Evolutionary conservation across 2,888 invertebrate genomes (phyloP).

Genomic region (Polymixis flavicincta): DNA sequence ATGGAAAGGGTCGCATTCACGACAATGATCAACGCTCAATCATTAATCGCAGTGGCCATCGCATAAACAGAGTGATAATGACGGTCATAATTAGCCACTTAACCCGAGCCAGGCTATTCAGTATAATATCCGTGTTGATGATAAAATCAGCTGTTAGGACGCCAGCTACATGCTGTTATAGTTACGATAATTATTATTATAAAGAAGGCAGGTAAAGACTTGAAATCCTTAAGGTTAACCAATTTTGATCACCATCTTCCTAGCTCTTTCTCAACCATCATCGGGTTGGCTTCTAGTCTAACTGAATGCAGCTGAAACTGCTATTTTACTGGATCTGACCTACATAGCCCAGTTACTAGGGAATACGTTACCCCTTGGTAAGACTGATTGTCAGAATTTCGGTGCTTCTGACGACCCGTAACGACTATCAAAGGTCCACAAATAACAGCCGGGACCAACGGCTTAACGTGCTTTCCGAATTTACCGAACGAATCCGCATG

Average conservation of each 20-base stretch:
- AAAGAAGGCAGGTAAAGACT: neutral
- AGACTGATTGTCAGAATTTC: too few relatives aligned
- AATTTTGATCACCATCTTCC: neutral
- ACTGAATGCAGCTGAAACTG: too few relatives aligned
- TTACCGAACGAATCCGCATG: too few relatives aligned
- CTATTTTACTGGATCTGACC: too few relatives aligned
- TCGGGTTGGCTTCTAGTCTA: too few relatives aligned
- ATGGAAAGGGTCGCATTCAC: neutral
- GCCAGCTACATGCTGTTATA: slow-evolving; percentile 19
- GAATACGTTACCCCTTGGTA: too few relatives aligned
- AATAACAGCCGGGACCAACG: too few relatives aligned
- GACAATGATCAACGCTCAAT: slow-evolving; percentile 35
- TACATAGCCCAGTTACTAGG: too few relatives aligned
- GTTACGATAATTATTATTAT: slow-evolving; percentile 32
- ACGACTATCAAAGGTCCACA: too few relatives aligned
- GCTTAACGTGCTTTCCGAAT: too few relatives aligned
- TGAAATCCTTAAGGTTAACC: neutral
- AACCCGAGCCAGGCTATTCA: slow-evolving; percentile 41
- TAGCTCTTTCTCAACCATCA: too few relatives aligned
- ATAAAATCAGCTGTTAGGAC: slow-evolving; percentile 51
- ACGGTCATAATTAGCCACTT: slow-evolving; percentile 58
- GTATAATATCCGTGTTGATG: slow-evolving; percentile 53
- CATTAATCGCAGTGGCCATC: slow-evolving; percentile 32
- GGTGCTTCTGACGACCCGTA: too few relatives aligned
- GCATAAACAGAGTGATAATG: slow-evolving; percentile 53